Evolutionary conservation across 2,888 invertebrate genomes (phyloP), one percentile per base, ranked within the genome.

Genomic region (Eulithis prunata): DNA sequence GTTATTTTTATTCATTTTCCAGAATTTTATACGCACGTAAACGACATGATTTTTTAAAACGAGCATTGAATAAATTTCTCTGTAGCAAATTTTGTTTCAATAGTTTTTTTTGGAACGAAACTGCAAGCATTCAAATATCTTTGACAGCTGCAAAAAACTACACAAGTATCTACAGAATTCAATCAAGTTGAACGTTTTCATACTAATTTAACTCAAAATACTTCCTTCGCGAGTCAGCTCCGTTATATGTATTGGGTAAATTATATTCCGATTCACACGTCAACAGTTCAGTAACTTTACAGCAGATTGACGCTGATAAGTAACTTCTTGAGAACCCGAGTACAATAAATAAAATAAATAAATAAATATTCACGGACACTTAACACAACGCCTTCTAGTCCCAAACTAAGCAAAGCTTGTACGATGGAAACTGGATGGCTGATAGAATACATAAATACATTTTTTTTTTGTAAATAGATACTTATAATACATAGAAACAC

Each of bases 1-100:
- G 63, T 67, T 64, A 64, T 57, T 68, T 59, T 52, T 45, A 61
- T 47, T 53, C 43, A 57, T 53, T 60, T 57, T 57, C 43, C 63
- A 49, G 53, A 60, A 60, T 63, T 67, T 7, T 57, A 38, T 52
- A 53, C 60, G 67, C 67, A 67, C 63, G 63, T 47, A 63, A 64
- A 14, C 45, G 21, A 47, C 43, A 32, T 8, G 7, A 61, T 36
- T 32, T 45, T 55, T 52, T 41, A 12, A 43, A 45, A 43, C 45
- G 62, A 28, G 43, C 57, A 62, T 62, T 55, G 38, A 55, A 43
- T 57, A 7, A 45, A 28, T 64, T 43, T 57, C 21, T 21, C 38
- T 53, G 41, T 38, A 46, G 49, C 43, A 13, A 45, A 57, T 41
- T 55, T 11, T 6, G 36, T 52, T 52, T 4, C 45, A 45, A 56